Base-by-base conservation (phyloP, 2,888 invertebrate species). In the Agrochola circellaris region DNA sequence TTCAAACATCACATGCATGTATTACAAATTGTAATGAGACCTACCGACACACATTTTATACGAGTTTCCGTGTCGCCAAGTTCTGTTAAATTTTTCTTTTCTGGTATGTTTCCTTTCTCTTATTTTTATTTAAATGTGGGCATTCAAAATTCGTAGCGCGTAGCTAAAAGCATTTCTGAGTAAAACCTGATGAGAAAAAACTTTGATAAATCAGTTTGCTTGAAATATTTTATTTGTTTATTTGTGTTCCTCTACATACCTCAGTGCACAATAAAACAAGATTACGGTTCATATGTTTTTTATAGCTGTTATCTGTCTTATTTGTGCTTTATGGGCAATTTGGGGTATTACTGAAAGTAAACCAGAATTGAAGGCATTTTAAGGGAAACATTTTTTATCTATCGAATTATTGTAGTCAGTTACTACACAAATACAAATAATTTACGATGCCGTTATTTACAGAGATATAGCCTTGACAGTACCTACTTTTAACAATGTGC, bases 221-320 rank as follows among this genome's bases (percentile, higher is more conserved):
- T 80, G 67, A 77, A 69, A 79, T 76, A 70, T 77, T 75, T 77
- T 83, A 70, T 78, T 77, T 77, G 66, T 79, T 78, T 81, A 61
- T 79, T 81, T 82, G 81, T 80, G 62, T 76, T 76, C 45, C 75
- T 75, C 26, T 84, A 74, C 77, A 83, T 86, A 84, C 77, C 83
- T 86, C 81, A 72, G 75, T 82, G 80, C 79, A 82, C 88, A 89
- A 91, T 89, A 90, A 90, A 91, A 91, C 87, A 87, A 87, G 87
- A 90, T 91, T 90, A 91, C 83, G 88, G 88, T 86, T 88, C 87
- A 89, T 90, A 90, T 90, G 90, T 87, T 91, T 92, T 92, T 93
- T 92, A 92, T 91, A 81, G 91, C 89, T 86, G 89, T 89, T 91
- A 90, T 91, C 86, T 89, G 83, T 90, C 90, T 90, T 90, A 90